These are phyloP conservation scores for Trissolcus basalis DNA, from an alignment of 1,140 invertebrate species.

Conservation along the genomic window DNA sequence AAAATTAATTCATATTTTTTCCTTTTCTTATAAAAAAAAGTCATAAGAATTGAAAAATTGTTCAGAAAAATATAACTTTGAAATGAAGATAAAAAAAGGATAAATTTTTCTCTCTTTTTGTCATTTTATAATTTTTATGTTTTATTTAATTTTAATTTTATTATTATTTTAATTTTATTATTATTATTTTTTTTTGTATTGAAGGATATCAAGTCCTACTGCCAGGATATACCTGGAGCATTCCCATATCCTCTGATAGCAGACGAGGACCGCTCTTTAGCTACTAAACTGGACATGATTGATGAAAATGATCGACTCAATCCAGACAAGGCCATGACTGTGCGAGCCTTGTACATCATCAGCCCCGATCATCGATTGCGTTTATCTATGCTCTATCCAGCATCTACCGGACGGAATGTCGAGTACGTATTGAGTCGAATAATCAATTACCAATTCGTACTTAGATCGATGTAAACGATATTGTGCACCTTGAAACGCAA, in stretches of 20 bases:
- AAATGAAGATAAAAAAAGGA: too few species aligned
- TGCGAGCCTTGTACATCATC: conserved; percentile 91
- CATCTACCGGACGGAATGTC: conserved; percentile 93
- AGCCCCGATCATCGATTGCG: conserved; percentile 90
- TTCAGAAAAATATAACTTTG: too few species aligned
- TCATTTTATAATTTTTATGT: too few species aligned
- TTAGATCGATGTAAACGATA: too few species aligned
- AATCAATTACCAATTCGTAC: conserved; percentile 1
- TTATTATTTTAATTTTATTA: too few species aligned
- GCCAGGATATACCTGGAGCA: conserved; percentile 80
- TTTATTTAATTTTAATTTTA: too few species aligned
- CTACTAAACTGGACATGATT: conserved; percentile 89
- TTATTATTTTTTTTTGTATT: too few species aligned
- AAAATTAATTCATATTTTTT: too few species aligned
- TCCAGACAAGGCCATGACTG: conserved; percentile 83
- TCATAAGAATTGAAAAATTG: too few species aligned
- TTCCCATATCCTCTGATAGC: conserved; percentile 94
- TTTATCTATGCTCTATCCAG: conserved; percentile 92
- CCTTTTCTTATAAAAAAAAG: too few species aligned
- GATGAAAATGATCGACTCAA: conserved; percentile 81
- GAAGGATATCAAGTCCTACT: conserved; percentile 87
- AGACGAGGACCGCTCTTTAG: conserved; percentile 86
- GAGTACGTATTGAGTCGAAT: conserved; percentile 79
- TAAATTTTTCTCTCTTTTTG: too few species aligned
- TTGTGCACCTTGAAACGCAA: too few species aligned